Percentiles rank a stretch among this genome's conserved stretches.
Conservation (phyloP, 1,140 invertebrate species). For the Heliconius melpomene region DNA sequence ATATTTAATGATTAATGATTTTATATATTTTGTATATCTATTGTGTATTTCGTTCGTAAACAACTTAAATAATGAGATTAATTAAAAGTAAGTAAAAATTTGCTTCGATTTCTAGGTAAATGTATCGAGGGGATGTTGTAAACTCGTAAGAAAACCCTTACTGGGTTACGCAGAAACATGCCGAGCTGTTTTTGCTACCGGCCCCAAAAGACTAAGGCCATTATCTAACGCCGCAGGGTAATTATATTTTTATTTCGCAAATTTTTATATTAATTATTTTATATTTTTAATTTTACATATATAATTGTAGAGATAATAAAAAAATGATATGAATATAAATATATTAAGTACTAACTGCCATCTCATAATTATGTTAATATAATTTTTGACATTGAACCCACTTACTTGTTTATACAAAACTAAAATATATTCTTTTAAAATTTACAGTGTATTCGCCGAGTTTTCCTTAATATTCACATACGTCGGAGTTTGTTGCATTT, state of each 20-base stretch:
- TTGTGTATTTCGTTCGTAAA: no score
- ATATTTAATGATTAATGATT: background rate
- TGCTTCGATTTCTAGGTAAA: background rate
- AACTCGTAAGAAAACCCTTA: slow-evolving; percentile 83
- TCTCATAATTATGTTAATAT: background rate
- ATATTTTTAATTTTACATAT: background rate
- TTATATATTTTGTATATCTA: no score
- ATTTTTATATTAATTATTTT: background rate
- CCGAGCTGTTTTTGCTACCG: slow-evolving; percentile 86
- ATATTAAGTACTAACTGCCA: background rate
- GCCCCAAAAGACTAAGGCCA: slow-evolving; percentile 83
- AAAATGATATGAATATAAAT: background rate
- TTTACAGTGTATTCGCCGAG: slow-evolving; percentile 83
- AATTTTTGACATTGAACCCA: background rate
- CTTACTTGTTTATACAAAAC: background rate
- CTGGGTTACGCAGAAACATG: slow-evolving; percentile 91
- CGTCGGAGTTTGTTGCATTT: slow-evolving; percentile 87
- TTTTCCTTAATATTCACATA: slow-evolving; percentile 85
- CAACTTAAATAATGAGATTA: no score
- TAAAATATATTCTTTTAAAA: background rate
- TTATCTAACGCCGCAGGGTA: slow-evolving; percentile 84
- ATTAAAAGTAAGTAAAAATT: background rate
- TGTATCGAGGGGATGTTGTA: slow-evolving; percentile 86
- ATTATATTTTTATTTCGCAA: background rate
- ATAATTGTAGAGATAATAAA: background rate